A percentile compares a stretch with the other conserved stretches of the same genome.
Evolutionary conservation across 2,113 vertebrate species (phyloP).

Genomic region (Silurus asotus): DNA sequence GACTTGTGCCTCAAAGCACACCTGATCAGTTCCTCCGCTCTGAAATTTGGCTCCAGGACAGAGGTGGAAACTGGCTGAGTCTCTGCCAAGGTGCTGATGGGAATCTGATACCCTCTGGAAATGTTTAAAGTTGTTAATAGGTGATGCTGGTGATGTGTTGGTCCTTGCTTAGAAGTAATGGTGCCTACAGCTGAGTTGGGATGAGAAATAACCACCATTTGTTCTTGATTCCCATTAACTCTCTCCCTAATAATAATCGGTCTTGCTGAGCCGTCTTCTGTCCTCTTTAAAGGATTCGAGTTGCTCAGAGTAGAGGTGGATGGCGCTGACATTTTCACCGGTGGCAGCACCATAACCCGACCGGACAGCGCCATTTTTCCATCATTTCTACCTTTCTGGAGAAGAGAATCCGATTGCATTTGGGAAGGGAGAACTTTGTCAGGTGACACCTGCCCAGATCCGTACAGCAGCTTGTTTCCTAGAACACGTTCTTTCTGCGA

Average conservation of each 20-base stretch:
- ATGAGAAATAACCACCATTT: background rate
- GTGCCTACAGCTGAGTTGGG: slow-evolving; percentile 17
- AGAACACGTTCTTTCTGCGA: background rate
- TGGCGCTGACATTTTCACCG: slow-evolving; percentile 54
- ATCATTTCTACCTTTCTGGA: slow-evolving; percentile 27
- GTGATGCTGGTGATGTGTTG: slow-evolving; percentile 55
- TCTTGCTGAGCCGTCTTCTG: slow-evolving; percentile 14
- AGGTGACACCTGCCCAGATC: background rate
- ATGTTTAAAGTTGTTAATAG: slow-evolving; percentile 45
- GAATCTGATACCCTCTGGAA: slow-evolving; percentile 48
- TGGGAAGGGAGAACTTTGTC: slow-evolving; percentile 9
- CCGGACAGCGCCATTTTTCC: slow-evolving; percentile 55
- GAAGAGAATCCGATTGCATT: slow-evolving; percentile 19
- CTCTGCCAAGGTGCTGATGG: slow-evolving; percentile 47
- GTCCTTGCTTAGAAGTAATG: slow-evolving; percentile 45
- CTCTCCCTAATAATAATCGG: slow-evolving; percentile 34
- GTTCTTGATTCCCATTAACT: slow-evolving; percentile 29
- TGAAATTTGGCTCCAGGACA: slow-evolving; percentile 58
- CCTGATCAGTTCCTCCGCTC: slow-evolving; percentile 43
- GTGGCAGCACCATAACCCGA: slow-evolving; percentile 68
- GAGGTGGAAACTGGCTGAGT: slow-evolving; percentile 40
- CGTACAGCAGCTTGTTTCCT: background rate
- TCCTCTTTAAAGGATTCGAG: slow-evolving; percentile 28
- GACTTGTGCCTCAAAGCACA: slow-evolving; percentile 22
- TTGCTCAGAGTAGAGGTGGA: slow-evolving; percentile 20